Base-by-base conservation (phyloP, 1,140 invertebrate species). In the Apis cerana region DNA sequence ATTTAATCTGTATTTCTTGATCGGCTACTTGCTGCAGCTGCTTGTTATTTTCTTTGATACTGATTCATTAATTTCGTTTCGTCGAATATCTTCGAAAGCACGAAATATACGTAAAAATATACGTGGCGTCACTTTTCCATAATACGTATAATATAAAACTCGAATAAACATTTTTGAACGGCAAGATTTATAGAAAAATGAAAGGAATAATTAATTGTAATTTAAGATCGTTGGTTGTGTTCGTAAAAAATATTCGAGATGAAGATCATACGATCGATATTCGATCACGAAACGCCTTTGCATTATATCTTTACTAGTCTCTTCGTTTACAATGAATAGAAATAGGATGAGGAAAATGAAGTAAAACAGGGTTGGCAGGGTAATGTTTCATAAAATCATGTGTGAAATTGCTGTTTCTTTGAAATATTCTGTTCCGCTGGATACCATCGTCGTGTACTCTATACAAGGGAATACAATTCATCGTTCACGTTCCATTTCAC, bases 341-440 rank as follows among this genome's bases (percentile, higher is more conserved):
- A 74, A 17, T 12, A 33, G 56, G 10, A 56, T 59, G 19, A 17
- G 10, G 13, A 17, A n/a, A 48, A 7, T 17, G 33, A 62, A 50
- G 50, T 15, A 23, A 75, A 50, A 43, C 21, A 5, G 0, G 4
- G 23, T 50, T 50, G 15, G 58, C 13, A 23, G 13, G 48, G 13
- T 50, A 75, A 64, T 64, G 48, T 50, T 62, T 62, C 74, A 27
- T 27, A 75, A 64, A 75, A 75, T 52, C 13, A 64, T 50, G 59
- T 27, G 74, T 64, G 43, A 75, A 75, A 75, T 75, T 75, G 43
- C 59, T 62, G 50, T 50, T 52, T 62, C 48, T 62, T 23, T 64
- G 74, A 75, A 62, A 62, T 75, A 75, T 61, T 75, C 43, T 64
- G 12, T 62, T 62, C 4, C n/a, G 11, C 13, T 17, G 48, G 43